Evolutionary conservation across 2,113 vertebrate genomes (phyloP).

Genomic region (Antechinus stuartii): DNA sequence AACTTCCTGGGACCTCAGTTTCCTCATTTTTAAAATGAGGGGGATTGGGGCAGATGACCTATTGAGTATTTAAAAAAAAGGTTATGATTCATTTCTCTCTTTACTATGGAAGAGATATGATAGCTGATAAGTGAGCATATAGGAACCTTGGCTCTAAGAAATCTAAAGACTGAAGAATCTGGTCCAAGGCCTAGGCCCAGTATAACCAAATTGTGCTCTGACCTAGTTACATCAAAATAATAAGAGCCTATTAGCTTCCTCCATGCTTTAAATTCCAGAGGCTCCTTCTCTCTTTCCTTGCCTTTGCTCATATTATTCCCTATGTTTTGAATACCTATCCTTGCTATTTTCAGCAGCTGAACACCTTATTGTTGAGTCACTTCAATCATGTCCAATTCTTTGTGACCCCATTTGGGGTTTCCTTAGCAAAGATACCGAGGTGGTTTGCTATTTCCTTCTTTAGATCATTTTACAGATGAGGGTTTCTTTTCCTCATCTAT

Average conservation of each 20-base stretch:
- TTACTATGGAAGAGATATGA: not conserved
- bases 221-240: not conserved
- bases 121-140: not conserved
- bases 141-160: not conserved
- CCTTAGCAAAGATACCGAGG: no score
- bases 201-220: not conserved
- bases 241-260: not conserved
- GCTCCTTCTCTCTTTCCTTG: not conserved
- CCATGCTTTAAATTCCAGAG: not conserved
- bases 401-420: no score
- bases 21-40: not conserved
- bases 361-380: not conserved
- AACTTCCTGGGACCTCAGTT: not conserved
- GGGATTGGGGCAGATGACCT: not conserved
- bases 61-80: not conserved
- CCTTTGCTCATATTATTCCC: not conserved
- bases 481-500: no score
- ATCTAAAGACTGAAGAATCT: not conserved
- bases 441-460: no score
- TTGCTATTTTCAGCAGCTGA: not conserved
- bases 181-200: not conserved
- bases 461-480: not conserved
- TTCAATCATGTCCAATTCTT: no score
- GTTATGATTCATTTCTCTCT: not conserved
- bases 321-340: not conserved